These are phyloP conservation scores for Drosophila burlai DNA, from an alignment of 1,140 invertebrate species.

Conservation along the genomic window DNA sequence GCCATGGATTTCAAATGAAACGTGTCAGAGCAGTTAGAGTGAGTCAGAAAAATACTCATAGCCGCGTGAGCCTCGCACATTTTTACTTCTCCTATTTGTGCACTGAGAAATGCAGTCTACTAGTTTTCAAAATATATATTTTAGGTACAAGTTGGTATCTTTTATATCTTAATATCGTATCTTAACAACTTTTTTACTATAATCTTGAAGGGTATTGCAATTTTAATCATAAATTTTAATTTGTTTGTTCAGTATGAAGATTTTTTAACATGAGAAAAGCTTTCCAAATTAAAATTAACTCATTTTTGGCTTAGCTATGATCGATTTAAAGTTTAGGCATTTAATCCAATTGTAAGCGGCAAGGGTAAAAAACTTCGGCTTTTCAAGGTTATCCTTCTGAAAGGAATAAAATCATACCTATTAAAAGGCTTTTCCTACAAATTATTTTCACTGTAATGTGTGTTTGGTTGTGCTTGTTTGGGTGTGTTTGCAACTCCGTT, in stretches of 20 bases:
- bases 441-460: slow-evolving; percentile 25
- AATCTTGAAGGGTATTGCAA: not conserved
- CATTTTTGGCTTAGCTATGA: no score
- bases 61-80: slow-evolving; percentile 68
- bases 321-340: no score
- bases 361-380: no score
- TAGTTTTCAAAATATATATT: not conserved
- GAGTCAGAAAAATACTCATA: slow-evolving; percentile 69
- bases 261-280: no score
- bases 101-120: slow-evolving; percentile 1
- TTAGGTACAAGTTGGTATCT: no score
- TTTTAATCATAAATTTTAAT: not conserved
- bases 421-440: not conserved
- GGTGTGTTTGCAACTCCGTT: slow-evolving; percentile 58
- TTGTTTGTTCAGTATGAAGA: no score
- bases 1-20: slow-evolving; percentile 82
- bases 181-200: no score
- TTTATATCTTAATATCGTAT: no score
- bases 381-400: not conserved
- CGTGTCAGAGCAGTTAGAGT: slow-evolving; percentile 55
- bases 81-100: slow-evolving; percentile 58
- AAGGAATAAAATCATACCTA: not conserved
- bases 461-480: slow-evolving; percentile 41
- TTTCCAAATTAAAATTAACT: no score
- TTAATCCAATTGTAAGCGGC: no score